These are phyloP conservation scores for Monarcha castaneiventris DNA, from an alignment of 2,113 vertebrate species.

Conservation along the genomic window DNA sequence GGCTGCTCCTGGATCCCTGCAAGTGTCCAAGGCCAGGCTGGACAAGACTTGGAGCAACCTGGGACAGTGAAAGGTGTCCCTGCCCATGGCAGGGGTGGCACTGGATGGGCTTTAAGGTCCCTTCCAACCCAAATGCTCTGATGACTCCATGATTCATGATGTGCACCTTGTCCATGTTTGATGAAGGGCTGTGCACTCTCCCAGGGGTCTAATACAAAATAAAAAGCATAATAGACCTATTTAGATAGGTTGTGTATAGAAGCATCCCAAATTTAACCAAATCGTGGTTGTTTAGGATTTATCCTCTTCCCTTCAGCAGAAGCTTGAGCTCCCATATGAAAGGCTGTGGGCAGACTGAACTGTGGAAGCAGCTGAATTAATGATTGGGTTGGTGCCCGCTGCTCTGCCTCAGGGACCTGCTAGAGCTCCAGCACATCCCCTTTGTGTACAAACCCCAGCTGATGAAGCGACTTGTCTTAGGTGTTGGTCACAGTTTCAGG, in stretches of 20 bases:
- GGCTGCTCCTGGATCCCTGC: background rate
- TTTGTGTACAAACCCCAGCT: background rate
- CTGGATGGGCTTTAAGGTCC: background rate
- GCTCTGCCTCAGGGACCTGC: background rate
- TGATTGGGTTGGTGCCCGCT: background rate
- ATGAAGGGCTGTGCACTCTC: background rate
- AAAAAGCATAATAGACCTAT: background rate
- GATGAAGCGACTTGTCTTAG: background rate
- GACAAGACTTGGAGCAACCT: background rate
- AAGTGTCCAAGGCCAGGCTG: fast-evolving
- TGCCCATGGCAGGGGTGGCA: background rate
- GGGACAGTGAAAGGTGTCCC: background rate
- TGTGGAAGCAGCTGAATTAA: background rate
- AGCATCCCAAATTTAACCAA: background rate
- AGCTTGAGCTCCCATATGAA: background rate
- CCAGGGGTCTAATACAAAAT: background rate
- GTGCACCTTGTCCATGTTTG: background rate
- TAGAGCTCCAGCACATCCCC: background rate
- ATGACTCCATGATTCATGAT: background rate
- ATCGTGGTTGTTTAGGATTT: background rate
- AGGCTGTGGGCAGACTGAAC: background rate
- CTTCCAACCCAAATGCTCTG: background rate
- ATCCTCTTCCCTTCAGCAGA: background rate
- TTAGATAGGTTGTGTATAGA: background rate
- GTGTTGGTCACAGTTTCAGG: background rate